Evolutionary conservation across 2,797 vertebrate genomes (phyloP), one percentile per base, ranked within the genome.

Genomic region (Syngnathus rostellatus): DNA sequence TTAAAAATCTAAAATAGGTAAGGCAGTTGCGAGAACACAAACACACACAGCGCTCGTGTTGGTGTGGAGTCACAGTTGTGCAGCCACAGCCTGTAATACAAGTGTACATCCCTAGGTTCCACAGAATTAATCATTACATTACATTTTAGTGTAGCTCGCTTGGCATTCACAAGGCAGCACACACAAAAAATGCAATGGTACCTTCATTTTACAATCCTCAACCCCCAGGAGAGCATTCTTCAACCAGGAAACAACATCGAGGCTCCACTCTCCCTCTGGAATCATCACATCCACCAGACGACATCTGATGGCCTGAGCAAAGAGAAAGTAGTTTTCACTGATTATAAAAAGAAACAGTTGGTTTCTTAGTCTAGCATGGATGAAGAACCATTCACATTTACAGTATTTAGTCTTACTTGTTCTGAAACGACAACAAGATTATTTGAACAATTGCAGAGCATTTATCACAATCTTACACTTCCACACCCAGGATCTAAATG

Each of bases 131-230:
- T 31, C 4, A 31, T 31, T 31, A 31, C 3, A 31, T 14, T 19
- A 50, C 17, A 50, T 19, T 50, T 7, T n/a, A 62, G 43, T 40
- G 19, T n/a, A 53, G 21, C 10, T 60, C n/a, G 19, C n/a, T 23
- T 11, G 1, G n/a, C 21, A 53, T 53, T 53, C 1, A 23, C 51
- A 53, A 53, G 51, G 51, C 8, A 21, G 51, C 9, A 53, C n/a
- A 53, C 25, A 23, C 10, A 53, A 53, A 53, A 53, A 21, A 25
- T 37, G 41, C 8, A 12, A 53, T 4, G 11, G 62, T 83, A 96
- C 97, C 94, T 93, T 96, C 83, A 99, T 93, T 85, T 87, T 95
- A 76, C 93, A 95, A 72, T 91, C 87, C 0, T 87, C 72, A 73
- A 89, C 86, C 68, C 82, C 90, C 64, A 91, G 72, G 46, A 95